These are phyloP conservation scores for Phaonia tiefii DNA, from an alignment of 2,888 invertebrate species.

Conservation along the genomic window DNA sequence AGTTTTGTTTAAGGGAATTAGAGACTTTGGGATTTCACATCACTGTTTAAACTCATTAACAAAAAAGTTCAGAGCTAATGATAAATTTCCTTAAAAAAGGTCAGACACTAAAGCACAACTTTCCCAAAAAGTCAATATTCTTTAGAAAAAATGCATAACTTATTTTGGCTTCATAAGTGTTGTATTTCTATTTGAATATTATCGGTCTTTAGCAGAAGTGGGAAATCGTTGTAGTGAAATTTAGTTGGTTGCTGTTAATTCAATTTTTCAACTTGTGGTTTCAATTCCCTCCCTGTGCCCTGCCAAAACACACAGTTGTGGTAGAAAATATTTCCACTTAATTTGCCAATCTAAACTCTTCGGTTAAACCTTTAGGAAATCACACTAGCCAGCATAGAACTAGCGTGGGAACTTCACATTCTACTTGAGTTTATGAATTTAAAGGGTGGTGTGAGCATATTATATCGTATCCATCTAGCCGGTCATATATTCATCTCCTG, in stretches of 20 bases:
- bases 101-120: too few relatives aligned
- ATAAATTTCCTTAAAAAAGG: too few relatives aligned
- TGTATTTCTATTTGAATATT: too few relatives aligned
- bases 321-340: neutral
- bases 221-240: conserved; percentile 23
- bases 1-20: too few relatives aligned
- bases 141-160: too few relatives aligned
- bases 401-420: neutral
- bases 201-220: too few relatives aligned
- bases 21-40: too few relatives aligned
- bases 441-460: neutral
- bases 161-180: too few relatives aligned
- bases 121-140: too few relatives aligned
- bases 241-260: conserved; percentile 52
- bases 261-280: conserved; percentile 49
- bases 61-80: too few relatives aligned
- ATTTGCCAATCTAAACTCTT: neutral
- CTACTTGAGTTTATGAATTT: conserved; percentile 26
- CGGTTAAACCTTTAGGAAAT: neutral
- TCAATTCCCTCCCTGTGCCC: neutral
- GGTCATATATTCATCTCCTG: conserved; percentile 7
- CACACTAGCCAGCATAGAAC: neutral
- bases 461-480: neutral
- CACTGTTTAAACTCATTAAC: too few relatives aligned
- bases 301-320: neutral